Evolutionary conservation across 2,113 vertebrate genomes (phyloP).

Genomic region (Catharus fuscescens): DNA sequence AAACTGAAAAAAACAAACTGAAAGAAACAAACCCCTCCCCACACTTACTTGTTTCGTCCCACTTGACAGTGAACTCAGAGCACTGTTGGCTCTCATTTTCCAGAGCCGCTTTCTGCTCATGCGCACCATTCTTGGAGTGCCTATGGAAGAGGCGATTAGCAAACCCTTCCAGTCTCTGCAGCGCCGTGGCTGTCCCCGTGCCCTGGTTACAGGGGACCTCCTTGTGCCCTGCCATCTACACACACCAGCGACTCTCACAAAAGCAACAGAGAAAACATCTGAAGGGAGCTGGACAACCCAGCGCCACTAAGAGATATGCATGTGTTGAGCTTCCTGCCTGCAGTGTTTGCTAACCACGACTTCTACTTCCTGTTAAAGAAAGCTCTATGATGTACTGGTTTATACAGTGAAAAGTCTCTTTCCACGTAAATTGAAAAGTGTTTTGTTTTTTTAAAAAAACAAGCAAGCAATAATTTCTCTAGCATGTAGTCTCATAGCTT

Average conservation of each 20-base stretch:
- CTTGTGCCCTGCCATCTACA: conserved; percentile 86
- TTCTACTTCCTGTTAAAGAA: conserved; percentile 81
- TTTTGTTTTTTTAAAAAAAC: neutral
- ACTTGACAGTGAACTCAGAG: conserved; percentile 83
- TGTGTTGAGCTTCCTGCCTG: conserved; percentile 88
- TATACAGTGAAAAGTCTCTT: conserved; percentile 31
- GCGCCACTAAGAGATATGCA: conserved; percentile 63
- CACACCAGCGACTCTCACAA: neutral
- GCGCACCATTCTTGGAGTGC: conserved; percentile 77
- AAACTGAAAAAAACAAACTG: neutral
- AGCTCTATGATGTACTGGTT: conserved; percentile 53
- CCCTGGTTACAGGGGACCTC: conserved; percentile 75
- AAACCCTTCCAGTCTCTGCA: conserved; percentile 85
- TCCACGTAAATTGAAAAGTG: neutral
- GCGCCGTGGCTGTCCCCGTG: conserved; percentile 75
- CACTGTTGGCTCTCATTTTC: conserved; percentile 81
- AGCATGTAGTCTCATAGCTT: neutral
- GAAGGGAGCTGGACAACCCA: conserved; percentile 65
- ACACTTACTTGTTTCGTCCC: conserved; percentile 92
- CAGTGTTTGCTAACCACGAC: conserved; percentile 74
- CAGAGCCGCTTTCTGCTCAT: conserved; percentile 79
- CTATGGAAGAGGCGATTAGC: conserved; percentile 89
- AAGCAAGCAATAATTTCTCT: neutral
- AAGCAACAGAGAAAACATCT: conserved; percentile 38
- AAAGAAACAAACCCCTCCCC: neutral